Base-by-base conservation (phyloP, 2,113 vertebrate species). In the Pantherophis guttatus region DNA sequence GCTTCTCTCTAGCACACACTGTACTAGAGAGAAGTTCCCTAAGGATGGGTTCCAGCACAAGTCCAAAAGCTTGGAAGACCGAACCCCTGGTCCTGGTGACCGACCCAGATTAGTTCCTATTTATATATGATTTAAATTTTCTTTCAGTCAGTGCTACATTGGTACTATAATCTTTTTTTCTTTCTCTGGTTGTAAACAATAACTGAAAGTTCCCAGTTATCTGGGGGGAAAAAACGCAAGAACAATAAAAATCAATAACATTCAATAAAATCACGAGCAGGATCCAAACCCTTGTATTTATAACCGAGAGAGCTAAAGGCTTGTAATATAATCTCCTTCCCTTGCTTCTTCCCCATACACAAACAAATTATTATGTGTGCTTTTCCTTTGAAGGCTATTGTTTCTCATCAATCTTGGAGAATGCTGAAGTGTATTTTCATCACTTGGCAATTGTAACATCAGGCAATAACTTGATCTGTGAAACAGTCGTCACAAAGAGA, bases 371-470 rank as follows among this genome's bases (percentile, higher is more conserved):
- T 33, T 33, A 91, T 91, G 19, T 91, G 87, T 94, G 88, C 8
- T 5, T 94, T 93, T 95, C 11, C 95, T 75, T 96, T 97, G 93
- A 96, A 96, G 97, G 93, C n/a, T 96, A 59, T 97, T 96, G 70
- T 97, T 97, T 96, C 94, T 97, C 95, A 93, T 92, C 93, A 96
- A 95, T 93, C 95, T 95, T 96, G 93, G 87, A 96, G 92, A 39
- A 53, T 29, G 50, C 9, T 87, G 57, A 70, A 53, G 23, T 10
- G 39, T 81, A 23, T 57, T 55, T 88, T 57, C 57, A 92, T 92
- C 50, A 44, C 86, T 39, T 70, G n/a, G 5, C 50, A 26, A 93
- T 90, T 58, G 29, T 58, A 90, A 65, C 13, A 52, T 53, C 55
- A 93, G 13, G 54, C 54, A 90, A 19, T 81, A 93, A 89, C 7